These are phyloP conservation scores for Mustelus asterias DNA, from an alignment of 2,113 vertebrate genomes.

Conservation along the genomic window DNA sequence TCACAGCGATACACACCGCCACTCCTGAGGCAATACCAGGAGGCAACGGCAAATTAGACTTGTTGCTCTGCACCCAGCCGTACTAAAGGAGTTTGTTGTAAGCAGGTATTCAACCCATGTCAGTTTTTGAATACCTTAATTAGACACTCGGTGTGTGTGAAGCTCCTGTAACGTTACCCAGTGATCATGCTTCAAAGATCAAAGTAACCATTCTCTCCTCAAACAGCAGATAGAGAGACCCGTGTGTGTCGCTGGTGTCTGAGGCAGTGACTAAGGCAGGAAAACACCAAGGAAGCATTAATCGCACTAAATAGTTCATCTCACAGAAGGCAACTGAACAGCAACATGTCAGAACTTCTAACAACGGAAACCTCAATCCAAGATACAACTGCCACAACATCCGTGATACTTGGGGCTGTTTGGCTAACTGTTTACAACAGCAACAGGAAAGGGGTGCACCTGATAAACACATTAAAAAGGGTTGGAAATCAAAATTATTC, in stretches of 20 bases:
- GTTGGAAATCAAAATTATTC: background rate
- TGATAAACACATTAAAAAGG: background rate
- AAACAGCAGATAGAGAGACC: background rate
- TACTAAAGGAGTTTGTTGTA: no score
- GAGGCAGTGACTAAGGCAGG: background rate
- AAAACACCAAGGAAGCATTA: background rate
- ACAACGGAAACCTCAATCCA: background rate
- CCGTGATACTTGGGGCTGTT: background rate
- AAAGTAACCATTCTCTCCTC: background rate
- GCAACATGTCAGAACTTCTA: background rate
- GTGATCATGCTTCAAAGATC: background rate
- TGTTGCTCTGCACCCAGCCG: no score
- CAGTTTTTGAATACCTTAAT: background rate
- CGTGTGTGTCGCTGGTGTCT: background rate
- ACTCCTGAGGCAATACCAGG: no score
- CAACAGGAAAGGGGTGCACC: background rate
- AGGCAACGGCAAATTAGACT: no score
- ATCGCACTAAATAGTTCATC: background rate
- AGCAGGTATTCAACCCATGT: background rate
- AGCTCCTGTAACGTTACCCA: background rate
- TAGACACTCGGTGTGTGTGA: background rate
- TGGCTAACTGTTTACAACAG: background rate
- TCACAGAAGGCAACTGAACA: background rate
- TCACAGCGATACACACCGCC: no score
- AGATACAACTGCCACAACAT: background rate